A percentile compares a stretch with the other conserved stretches of the same genome.
phyloP scores from a whole-genome alignment of 2,888 invertebrate species.

The Pyrochroa serraticornis region DNA sequence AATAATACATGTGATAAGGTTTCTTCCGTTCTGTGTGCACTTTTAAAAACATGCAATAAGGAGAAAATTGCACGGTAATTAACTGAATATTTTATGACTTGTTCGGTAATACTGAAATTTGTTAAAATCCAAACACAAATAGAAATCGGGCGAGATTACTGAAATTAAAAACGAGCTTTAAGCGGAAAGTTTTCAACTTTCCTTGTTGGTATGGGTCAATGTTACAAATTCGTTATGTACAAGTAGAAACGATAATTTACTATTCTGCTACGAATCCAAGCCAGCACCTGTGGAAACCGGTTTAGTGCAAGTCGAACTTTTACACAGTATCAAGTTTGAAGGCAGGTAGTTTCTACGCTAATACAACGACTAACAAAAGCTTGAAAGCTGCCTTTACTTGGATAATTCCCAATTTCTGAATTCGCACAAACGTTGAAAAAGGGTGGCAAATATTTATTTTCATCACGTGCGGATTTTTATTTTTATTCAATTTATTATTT shows the following conservation, averaged over 20 bases:
- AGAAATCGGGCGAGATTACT: not conserved
- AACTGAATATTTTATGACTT: not conserved
- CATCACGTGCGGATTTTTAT: too few relatives aligned
- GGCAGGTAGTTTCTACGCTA: slow-evolving; percentile 17
- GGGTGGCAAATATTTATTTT: too few relatives aligned
- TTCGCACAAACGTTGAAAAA: too few relatives aligned
- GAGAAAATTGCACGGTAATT: not conserved
- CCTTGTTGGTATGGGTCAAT: slow-evolving; percentile 21
- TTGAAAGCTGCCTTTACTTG: too few relatives aligned
- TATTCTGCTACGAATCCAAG: slow-evolving; percentile 23
- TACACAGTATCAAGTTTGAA: slow-evolving; percentile 22
- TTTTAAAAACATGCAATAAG: not conserved
- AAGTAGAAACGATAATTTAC: slow-evolving; percentile 25
- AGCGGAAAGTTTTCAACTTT: slow-evolving; percentile 7
- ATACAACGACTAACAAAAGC: not conserved
- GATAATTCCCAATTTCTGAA: too few relatives aligned
- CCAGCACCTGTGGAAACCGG: slow-evolving; percentile 29
- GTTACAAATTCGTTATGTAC: slow-evolving; percentile 19
- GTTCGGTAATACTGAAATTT: not conserved
- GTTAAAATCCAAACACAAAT: not conserved
- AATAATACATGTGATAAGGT: slow-evolving; percentile 14
- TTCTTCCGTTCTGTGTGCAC: slow-evolving; percentile 1
- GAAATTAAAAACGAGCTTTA: slow-evolving; percentile 1
- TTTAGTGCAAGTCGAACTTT: slow-evolving; percentile 23
- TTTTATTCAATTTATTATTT: too few relatives aligned